Conservation (phyloP, 2,113 vertebrate species). For the Brienomyrus longianalis region DNA sequence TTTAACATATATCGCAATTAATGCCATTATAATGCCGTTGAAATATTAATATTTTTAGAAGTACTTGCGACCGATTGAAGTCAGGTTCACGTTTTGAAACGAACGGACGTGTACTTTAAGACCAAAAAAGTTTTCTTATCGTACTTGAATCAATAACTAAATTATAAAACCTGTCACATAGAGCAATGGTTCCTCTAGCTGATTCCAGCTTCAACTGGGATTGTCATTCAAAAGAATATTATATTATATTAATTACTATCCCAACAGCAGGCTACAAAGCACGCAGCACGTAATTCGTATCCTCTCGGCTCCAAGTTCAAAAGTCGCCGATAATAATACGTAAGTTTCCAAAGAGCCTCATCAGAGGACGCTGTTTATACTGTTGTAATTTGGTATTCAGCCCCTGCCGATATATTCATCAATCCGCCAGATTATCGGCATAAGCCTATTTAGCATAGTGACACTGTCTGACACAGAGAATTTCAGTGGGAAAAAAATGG, state of each 20-base stretch:
- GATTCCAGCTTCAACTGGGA: not conserved
- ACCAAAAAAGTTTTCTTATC: not conserved
- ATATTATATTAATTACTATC: not conserved
- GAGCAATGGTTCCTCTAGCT: not conserved
- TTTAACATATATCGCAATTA: not conserved
- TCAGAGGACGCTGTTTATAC: conserved; percentile 5
- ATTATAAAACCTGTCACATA: not conserved
- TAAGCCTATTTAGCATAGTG: not conserved
- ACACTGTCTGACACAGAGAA: not conserved
- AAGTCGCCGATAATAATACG: not conserved
- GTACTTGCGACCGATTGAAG: not conserved
- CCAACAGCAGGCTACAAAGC: not conserved
- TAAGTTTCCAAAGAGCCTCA: not conserved
- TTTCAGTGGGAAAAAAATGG: not conserved
- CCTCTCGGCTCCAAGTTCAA: not conserved
- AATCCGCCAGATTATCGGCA: not conserved
- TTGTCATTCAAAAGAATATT: not conserved
- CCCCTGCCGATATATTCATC: not conserved
- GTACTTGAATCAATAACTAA: not conserved
- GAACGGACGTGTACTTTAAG: not conserved
- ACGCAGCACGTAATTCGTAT: not conserved
- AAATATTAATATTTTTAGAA: not conserved
- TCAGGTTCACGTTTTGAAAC: not conserved
- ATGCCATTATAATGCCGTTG: not conserved
- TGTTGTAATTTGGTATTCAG: not conserved